These are phyloP conservation scores for Pogonocherus hispidulus DNA, from an alignment of 2,888 invertebrate genomes.

Conservation along the genomic window DNA sequence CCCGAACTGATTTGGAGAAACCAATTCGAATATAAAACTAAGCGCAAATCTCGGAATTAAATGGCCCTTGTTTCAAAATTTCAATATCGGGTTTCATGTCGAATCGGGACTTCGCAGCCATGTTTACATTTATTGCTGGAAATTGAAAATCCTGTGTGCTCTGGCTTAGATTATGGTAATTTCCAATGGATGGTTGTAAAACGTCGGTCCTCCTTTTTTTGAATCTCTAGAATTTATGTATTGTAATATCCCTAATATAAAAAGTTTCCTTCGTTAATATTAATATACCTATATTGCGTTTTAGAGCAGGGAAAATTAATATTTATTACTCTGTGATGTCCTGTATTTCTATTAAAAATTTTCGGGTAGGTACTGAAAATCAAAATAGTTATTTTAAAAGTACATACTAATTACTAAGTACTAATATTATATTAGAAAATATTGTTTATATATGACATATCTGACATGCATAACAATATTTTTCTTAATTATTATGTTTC, in stretches of 20 bases:
- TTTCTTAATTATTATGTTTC: too few relatives aligned
- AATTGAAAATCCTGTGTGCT: conserved; percentile 11
- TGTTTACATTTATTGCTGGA: conserved; percentile 23
- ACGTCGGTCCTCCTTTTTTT: neutral
- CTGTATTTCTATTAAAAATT: too few relatives aligned
- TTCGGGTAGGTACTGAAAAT: too few relatives aligned
- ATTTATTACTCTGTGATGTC: neutral
- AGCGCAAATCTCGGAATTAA: conserved; percentile 50
- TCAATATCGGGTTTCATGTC: conserved; percentile 41
- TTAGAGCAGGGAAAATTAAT: neutral
- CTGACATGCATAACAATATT: too few relatives aligned
- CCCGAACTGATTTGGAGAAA: conserved; percentile 52
- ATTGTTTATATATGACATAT: too few relatives aligned
- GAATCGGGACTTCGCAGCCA: neutral
- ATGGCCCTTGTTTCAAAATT: conserved; percentile 44
- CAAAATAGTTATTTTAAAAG: too few relatives aligned
- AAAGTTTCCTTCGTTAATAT: conserved; percentile 1
- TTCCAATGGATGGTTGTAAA: neutral
- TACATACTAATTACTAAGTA: too few relatives aligned
- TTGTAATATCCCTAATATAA: neutral
- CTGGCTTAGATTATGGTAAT: conserved; percentile 15
- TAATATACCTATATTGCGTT: too few relatives aligned
- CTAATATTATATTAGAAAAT: too few relatives aligned
- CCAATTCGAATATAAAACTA: conserved; percentile 54
- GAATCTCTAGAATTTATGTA: neutral